Evolutionary conservation across 1,140 invertebrate genomes (phyloP), one percentile per base, ranked within the genome.

Genomic region (Drosophila aff.): DNA sequence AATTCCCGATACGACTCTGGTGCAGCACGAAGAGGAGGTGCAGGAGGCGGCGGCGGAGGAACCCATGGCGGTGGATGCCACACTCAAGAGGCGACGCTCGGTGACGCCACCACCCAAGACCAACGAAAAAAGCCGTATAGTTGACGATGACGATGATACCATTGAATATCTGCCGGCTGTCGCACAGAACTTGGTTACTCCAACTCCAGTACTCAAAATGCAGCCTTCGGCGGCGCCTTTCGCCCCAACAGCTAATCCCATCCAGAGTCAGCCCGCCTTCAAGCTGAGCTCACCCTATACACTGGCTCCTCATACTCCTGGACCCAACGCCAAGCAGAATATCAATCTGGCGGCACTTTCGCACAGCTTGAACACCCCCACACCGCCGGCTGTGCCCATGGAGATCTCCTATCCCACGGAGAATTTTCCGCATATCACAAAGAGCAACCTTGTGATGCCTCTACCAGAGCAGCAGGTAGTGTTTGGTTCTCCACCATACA

Each of bases 81-180:
- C 38, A 18, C 55, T 78, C 0, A 87, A 87, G 5, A 60, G 85
- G 16, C 84, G 77, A n/a, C 81, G 83, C 3, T 87, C 83, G 1
- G 18, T 65, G 0, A 74, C 85, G 4, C 84, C 84, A 4, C 81
- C 84, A 4, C 81, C 84, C 5, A 4, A 36, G 2, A 16, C 3
- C 26, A 36, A 13, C 21, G 68, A 81, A 1, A 69, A 75, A 33
- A 53, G 58, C 1, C 15, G 33, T 5, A 72, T 69, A 16, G 3
- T 50, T n/a, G 2, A 65, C 1, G 53, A 67, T 13, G 52, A 76
- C 2, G 83, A 83, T 26, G 83, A 86, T 15, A 38, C 62, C 13
- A 62, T 83, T 18, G 81, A 89, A 16, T 73, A 80, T 15, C 15
- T 68, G 26, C 23, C 60, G 15, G 23, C 44, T 21, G 23, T 18